A percentile compares a stretch with the other conserved stretches of the same genome.
Evolutionary conservation across 2,797 vertebrate genomes (phyloP).

Genomic region (Phrynocephalus guinanensis): DNA sequence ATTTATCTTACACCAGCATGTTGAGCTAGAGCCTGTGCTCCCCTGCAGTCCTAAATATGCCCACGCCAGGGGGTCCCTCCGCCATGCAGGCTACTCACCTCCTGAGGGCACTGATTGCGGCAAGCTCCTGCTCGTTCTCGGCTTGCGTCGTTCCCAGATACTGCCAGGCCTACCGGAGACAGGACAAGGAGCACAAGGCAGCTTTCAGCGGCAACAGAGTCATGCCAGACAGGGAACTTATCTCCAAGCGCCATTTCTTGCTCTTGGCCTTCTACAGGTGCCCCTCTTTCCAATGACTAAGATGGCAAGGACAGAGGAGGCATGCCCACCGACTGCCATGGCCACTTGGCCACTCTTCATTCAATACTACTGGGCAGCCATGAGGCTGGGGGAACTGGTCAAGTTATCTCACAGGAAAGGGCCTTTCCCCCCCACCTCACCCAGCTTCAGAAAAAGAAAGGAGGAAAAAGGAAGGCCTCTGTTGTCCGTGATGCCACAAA

Average conservation of each 20-base stretch:
- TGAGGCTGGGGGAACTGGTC: background rate
- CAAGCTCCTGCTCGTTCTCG: slow-evolving; percentile 97
- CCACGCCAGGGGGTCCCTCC: background rate
- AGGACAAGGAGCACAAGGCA: background rate
- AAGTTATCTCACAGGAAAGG: background rate
- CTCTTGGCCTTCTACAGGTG: background rate
- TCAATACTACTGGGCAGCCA: background rate
- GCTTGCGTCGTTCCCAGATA: slow-evolving; percentile 98
- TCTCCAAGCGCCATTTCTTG: too few species aligned
- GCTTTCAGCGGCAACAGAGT: background rate
- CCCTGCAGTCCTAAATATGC: background rate
- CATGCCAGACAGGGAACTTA: rapidly evolving
- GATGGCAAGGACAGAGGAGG: background rate
- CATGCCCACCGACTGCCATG: background rate
- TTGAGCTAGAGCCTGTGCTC: too few species aligned
- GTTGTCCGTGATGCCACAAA: background rate
- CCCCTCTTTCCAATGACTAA: background rate
- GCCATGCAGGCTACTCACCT: slow-evolving; percentile 80
- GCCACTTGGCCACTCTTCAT: background rate
- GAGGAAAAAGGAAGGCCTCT: background rate
- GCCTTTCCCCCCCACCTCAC: too few species aligned
- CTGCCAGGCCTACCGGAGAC: slow-evolving; percentile 90
- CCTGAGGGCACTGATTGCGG: slow-evolving; percentile 96
- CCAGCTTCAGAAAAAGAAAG: too few species aligned
- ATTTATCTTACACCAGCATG: background rate